These are phyloP conservation scores for Rhynchotus rufescens DNA, from an alignment of 2,797 vertebrate species.

Conservation along the genomic window DNA sequence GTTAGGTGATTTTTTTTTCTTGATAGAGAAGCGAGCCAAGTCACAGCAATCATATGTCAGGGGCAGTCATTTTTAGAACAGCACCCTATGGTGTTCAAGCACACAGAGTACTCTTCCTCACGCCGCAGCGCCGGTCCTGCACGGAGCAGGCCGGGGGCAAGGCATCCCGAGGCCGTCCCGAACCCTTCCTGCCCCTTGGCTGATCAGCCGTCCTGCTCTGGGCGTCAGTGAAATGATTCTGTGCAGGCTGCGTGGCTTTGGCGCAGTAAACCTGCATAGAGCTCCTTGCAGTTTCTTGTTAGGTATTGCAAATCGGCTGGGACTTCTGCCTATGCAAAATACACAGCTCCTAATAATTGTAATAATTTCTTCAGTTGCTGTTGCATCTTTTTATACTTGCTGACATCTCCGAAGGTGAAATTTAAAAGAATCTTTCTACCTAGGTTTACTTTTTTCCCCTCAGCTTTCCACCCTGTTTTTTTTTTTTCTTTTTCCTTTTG, in stretches of 20 bases:
- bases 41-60: not conserved
- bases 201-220: not conserved
- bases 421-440: not conserved
- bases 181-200: not conserved
- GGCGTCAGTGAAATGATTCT: not conserved
- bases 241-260: not conserved
- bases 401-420: not conserved
- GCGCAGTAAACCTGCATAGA: not conserved
- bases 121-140: not conserved
- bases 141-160: fast-evolving
- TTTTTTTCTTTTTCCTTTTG: not conserved
- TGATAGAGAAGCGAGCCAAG: not conserved
- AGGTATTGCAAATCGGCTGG: not conserved
- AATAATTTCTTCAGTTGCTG: fast-evolving
- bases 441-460: not conserved
- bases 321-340: not conserved
- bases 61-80: not conserved
- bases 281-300: not conserved
- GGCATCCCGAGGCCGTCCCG: fast-evolving
- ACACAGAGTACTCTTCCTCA: not conserved
- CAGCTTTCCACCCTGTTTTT: fast-evolving
- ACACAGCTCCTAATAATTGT: not conserved
- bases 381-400: not conserved
- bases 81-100: not conserved
- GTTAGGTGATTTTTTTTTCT: not conserved